Base-by-base conservation (phyloP, 2,888 invertebrate genomes). In the Rhabditoides inermis region DNA sequence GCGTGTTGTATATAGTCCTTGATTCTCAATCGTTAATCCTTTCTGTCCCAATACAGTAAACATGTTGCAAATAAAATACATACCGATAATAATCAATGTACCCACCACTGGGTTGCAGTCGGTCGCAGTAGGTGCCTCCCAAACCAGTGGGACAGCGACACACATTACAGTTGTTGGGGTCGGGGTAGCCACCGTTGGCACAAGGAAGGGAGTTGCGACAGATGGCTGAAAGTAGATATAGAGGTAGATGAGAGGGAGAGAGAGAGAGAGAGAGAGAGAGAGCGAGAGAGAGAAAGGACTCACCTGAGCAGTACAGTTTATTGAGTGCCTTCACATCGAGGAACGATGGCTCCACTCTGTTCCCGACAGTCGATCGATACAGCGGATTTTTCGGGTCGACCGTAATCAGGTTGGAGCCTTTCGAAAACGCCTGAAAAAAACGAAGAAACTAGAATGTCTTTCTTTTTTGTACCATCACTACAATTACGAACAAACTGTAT, bases 121-220 rank as follows among this genome's bases (percentile, higher is more conserved):
- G 22, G 23, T 72, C 65, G 55, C 74, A 74, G 45, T 50, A 56
- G 7, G 53, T 49, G 18, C 74, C 74, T 23, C 64, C 70, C 10
- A 65, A 51, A 7, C 74, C 74, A n/a, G 55, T 57, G 1, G 74
- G 74, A 48, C 74, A 74, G 50, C 65, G 63, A 55, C 74, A 74
- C 22, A 41, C 48, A 12, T 52, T 32, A 45, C 74, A 74, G 45
- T 66, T 64, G 55, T 75, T 74, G 18, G 74, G 72, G 36, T 74
- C 63, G 15, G 70, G 59, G 48, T 74, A 74, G 23, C 74, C 74
- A 6, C 65, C 67, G 50, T 72, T 66, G 49, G 61, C 60, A 26
- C 74, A 74, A 6, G 59, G 51, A 6, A 74, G 60, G 7, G 44
- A n/a, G 42, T 52, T 51, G 23, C 48, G 41, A 25, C 66, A 64